A percentile compares a stretch with the other conserved stretches of the same genome.
phyloP scores from a whole-genome alignment of 2,113 vertebrate genomes.

The Perca flavescens region DNA sequence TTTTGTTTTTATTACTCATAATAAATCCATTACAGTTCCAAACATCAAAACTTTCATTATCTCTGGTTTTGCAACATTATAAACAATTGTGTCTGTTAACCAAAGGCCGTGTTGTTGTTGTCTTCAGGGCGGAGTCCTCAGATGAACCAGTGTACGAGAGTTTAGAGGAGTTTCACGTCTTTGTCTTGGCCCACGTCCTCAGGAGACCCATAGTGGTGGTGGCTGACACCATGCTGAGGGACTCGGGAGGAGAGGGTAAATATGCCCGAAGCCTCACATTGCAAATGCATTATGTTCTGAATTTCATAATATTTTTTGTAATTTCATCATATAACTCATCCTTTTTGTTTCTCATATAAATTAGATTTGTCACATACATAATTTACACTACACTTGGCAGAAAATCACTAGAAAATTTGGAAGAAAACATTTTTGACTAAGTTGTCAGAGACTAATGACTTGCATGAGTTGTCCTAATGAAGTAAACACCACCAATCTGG shows the following conservation, averaged over 20 bases:
- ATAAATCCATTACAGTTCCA: background rate
- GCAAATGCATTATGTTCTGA: background rate
- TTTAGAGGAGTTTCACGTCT: slow-evolving; percentile 97
- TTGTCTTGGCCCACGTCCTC: slow-evolving; percentile 94
- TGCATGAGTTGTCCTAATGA: background rate
- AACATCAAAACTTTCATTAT: background rate
- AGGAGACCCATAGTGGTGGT: slow-evolving; percentile 95
- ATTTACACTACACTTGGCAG: background rate
- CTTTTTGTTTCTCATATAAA: no score
- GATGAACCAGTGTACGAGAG: slow-evolving; percentile 98
- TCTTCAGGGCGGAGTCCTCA: slow-evolving; percentile 87
- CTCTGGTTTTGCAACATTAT: background rate
- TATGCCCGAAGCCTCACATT: no score
- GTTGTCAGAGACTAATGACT: background rate
- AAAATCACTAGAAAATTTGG: background rate
- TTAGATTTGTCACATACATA: background rate
- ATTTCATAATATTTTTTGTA: background rate
- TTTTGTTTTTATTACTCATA: background rate
- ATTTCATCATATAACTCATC: background rate
- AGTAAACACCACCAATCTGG: background rate
- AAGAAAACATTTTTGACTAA: background rate
- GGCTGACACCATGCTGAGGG: slow-evolving; percentile 97
- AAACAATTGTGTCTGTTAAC: background rate
- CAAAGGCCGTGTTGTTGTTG: background rate
- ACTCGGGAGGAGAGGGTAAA: slow-evolving; percentile 96